Conservation (phyloP, 2,113 vertebrate species). For the Thymallus thymallus region DNA sequence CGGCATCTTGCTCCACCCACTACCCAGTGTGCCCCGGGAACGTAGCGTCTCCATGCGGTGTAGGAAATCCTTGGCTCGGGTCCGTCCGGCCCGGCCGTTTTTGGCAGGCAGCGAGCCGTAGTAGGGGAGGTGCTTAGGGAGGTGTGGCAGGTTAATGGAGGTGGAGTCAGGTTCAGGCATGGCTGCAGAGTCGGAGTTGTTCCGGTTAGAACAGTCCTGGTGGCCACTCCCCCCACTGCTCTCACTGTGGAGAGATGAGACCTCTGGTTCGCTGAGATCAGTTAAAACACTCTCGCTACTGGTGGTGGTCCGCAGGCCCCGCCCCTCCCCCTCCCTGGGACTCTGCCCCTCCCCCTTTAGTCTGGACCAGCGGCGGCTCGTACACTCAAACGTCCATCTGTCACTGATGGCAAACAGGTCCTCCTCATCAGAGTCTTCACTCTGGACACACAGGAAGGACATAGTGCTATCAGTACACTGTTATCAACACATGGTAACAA, state of each 20-base stretch:
- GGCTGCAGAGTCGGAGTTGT: slow-evolving; percentile 76
- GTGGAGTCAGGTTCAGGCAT: slow-evolving; percentile 62
- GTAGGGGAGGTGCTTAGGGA: slow-evolving; percentile 67
- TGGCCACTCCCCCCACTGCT: slow-evolving; percentile 89
- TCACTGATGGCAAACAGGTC: slow-evolving; percentile 87
- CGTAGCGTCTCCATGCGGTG: slow-evolving; percentile 90
- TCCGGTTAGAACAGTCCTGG: slow-evolving; percentile 70
- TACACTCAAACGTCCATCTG: slow-evolving; percentile 97
- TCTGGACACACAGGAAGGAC: slow-evolving; percentile 71
- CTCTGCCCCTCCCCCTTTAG: slow-evolving; percentile 81
- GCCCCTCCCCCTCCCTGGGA: slow-evolving; percentile 62
- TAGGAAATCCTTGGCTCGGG: slow-evolving; percentile 87
- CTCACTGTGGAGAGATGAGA: slow-evolving; percentile 90
- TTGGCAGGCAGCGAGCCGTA: slow-evolving; percentile 77
- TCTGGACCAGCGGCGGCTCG: slow-evolving; percentile 92
- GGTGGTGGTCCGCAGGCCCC: slow-evolving; percentile 80
- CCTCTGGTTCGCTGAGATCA: slow-evolving; percentile 89
- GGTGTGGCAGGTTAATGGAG: slow-evolving; percentile 64
- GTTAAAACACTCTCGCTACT: slow-evolving; percentile 95
- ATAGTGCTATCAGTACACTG: too few species aligned
- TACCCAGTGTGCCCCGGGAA: slow-evolving; percentile 78
- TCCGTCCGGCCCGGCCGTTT: slow-evolving; percentile 75
- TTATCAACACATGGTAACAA: not conserved
- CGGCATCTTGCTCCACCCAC: slow-evolving; percentile 74
- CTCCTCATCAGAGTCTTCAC: slow-evolving; percentile 95